Evolutionary conservation across 2,113 vertebrate genomes (phyloP).

Genomic region (Lepus europaeus): DNA sequence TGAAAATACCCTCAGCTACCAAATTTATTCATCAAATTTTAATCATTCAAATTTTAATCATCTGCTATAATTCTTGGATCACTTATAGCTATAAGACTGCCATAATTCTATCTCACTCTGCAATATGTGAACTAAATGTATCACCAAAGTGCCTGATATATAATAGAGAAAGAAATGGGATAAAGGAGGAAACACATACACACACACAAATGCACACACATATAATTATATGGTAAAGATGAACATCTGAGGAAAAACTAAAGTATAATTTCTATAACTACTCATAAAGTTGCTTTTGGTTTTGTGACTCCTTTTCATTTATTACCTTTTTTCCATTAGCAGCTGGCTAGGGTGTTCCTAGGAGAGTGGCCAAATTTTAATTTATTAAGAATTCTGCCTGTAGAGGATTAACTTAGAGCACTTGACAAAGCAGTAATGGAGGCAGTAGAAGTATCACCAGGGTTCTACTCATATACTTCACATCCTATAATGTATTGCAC

Average conservation of each 20-base stretch:
- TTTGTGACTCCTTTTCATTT: not conserved
- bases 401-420: not conserved
- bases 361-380: not conserved
- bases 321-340: conserved; percentile 3
- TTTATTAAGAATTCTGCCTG: not conserved
- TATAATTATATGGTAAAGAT: not conserved
- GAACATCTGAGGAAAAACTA: not conserved
- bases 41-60: conserved; percentile 22
- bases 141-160: not conserved
- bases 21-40: not conserved
- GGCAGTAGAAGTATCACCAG: not conserved
- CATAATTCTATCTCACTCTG: not conserved
- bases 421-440: not conserved
- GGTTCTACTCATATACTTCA: not conserved
- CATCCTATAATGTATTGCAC: not conserved
- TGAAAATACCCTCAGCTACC: not conserved
- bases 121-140: not conserved
- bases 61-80: not conserved
- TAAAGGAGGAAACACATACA: not conserved
- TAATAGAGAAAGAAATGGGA: not conserved
- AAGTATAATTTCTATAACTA: not conserved
- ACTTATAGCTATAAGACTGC: not conserved
- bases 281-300: not conserved
- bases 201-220: not conserved
- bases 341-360: not conserved